Conservation (phyloP, 2,113 vertebrate genomes). For the Amblyornis subalaris region DNA sequence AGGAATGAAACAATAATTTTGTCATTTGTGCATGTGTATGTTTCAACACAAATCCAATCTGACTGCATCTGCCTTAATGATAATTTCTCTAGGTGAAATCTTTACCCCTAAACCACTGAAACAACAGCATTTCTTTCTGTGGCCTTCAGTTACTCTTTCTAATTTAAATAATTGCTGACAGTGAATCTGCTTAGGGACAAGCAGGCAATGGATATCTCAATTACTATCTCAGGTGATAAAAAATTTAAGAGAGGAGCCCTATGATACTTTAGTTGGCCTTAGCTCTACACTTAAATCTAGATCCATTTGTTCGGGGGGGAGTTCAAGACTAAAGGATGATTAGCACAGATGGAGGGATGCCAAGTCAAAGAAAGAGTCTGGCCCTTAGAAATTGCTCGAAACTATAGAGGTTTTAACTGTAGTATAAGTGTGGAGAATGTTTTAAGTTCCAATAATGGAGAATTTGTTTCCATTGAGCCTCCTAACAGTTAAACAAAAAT, state of each 20-base stretch:
- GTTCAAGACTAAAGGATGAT: not conserved
- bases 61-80: not conserved
- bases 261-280: not conserved
- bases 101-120: not conserved
- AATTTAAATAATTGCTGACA: not conserved
- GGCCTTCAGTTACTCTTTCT: not conserved
- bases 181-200: not conserved
- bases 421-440: rapidly evolving
- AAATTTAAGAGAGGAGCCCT: not conserved
- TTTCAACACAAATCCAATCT: not conserved
- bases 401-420: not conserved
- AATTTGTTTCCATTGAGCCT: not conserved
- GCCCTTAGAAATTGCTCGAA: not conserved
- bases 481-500: not conserved
- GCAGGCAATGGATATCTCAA: not conserved
- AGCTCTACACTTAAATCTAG: not conserved
- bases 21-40: not conserved
- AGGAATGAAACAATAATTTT: not conserved
- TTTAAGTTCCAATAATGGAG: not conserved
- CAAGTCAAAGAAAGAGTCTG: not conserved
- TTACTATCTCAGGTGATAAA: not conserved
- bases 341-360: not conserved
- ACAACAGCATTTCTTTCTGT: not conserved
- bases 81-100: not conserved
- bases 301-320: not conserved